Percentiles rank a stretch among this genome's conserved stretches.
Evolutionary conservation across 2,888 invertebrate genomes (phyloP).

Genomic region (Ferrisia virgata): DNA sequence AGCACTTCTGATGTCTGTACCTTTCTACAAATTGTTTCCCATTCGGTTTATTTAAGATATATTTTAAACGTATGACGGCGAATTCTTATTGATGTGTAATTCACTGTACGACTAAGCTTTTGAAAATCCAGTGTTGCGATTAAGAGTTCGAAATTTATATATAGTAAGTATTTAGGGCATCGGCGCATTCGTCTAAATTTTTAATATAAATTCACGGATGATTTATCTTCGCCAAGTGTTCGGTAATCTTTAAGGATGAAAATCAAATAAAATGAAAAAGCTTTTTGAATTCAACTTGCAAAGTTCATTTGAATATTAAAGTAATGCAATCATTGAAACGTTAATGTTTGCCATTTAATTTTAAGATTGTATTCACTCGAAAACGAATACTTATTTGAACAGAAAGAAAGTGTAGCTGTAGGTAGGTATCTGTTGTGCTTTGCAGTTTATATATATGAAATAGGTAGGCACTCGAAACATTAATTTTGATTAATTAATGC

Average conservation of each 20-base stretch:
- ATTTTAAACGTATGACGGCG: background rate
- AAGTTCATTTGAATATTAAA: constrained; percentile 31
- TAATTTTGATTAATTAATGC: background rate
- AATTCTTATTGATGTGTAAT: constrained; percentile 8
- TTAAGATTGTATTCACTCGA: background rate
- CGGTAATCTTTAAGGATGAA: constrained; percentile 11
- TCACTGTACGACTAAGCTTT: background rate
- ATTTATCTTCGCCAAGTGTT: constrained; percentile 24
- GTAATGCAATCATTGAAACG: constrained; percentile 29
- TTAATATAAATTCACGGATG: constrained; percentile 31
- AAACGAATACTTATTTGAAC: background rate
- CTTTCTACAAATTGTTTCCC: background rate
- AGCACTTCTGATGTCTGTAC: background rate
- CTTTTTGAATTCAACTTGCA: constrained; percentile 15
- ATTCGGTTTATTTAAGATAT: background rate
- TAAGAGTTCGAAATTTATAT: background rate
- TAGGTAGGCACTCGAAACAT: background rate
- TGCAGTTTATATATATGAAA: background rate
- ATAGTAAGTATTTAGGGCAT: background rate
- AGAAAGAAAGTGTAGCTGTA: background rate
- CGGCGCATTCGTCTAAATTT: background rate
- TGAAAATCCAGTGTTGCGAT: background rate
- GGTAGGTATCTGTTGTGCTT: background rate
- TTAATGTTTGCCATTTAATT: constrained; percentile 25
- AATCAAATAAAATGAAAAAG: constrained; percentile 31